These are phyloP conservation scores for Neoaliturus tenellus DNA, from an alignment of 2,888 invertebrate genomes.

Conservation along the genomic window DNA sequence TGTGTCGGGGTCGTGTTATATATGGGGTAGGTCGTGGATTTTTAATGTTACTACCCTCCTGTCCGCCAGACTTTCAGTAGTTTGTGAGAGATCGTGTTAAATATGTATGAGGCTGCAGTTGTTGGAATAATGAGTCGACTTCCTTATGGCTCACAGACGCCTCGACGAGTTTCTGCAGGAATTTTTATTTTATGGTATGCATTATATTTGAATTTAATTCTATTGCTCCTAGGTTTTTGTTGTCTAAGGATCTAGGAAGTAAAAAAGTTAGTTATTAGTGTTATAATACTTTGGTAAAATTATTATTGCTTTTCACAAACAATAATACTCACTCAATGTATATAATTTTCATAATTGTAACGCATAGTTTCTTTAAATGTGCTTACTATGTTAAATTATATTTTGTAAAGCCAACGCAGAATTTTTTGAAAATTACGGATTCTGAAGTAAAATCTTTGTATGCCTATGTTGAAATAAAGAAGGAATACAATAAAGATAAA, in stretches of 20 bases:
- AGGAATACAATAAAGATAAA: no score
- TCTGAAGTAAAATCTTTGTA: no score
- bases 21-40: conserved; percentile 37
- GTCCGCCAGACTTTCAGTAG: conserved; percentile 5
- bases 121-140: conserved; percentile 8
- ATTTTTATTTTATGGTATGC: background rate
- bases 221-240: no score
- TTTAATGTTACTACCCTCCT: conserved; percentile 19
- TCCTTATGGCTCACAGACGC: background rate
- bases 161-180: background rate
- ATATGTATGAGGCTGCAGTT: conserved; percentile 34
- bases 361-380: no score
- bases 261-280: no score
- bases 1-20: background rate
- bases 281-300: no score
- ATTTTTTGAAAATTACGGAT: no score
- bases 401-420: no score
- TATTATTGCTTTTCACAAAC: background rate
- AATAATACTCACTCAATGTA: background rate
- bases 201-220: background rate
- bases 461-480: no score
- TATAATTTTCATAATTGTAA: no score
- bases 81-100: conserved; percentile 27
- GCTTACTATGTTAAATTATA: no score
- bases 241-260: no score